Evolutionary conservation across 1,140 invertebrate genomes (phyloP).

Genomic region (Zaprionus lachaisei): DNA sequence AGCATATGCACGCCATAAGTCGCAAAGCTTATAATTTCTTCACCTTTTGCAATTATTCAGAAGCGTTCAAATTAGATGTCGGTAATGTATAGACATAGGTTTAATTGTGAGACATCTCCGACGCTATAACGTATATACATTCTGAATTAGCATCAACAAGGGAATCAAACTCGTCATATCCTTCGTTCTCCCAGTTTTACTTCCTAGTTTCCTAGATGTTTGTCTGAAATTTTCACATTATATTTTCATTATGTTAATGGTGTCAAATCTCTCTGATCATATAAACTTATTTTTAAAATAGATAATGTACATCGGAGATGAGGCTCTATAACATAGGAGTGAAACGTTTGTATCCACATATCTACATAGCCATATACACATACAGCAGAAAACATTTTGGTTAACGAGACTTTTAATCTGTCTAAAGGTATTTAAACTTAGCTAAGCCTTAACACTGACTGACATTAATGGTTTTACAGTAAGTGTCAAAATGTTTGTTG

Average conservation of each 20-base stretch:
- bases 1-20: background rate
- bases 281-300: no score
- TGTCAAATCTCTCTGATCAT: no score
- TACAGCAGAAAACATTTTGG: conserved; percentile 63
- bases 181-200: no score
- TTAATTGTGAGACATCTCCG: background rate
- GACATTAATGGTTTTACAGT: conserved; percentile 83
- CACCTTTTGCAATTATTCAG: background rate
- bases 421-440: conserved; percentile 84
- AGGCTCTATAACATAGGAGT: no score
- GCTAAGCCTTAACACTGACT: conserved; percentile 81
- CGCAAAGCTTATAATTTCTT: background rate
- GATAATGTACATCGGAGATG: no score
- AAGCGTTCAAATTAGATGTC: background rate
- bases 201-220: no score
- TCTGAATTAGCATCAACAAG: no score
- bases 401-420: conserved; percentile 84
- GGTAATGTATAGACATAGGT: background rate
- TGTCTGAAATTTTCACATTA: no score
- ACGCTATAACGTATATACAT: no score
- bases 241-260: no score
- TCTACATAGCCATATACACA: conserved; percentile 10
- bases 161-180: no score
- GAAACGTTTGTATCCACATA: background rate
- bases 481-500: conserved; percentile 84